Evolutionary conservation across 1,140 invertebrate genomes (phyloP), one percentile per base, ranked within the genome.

Genomic region (Zaprionus ornatus): DNA sequence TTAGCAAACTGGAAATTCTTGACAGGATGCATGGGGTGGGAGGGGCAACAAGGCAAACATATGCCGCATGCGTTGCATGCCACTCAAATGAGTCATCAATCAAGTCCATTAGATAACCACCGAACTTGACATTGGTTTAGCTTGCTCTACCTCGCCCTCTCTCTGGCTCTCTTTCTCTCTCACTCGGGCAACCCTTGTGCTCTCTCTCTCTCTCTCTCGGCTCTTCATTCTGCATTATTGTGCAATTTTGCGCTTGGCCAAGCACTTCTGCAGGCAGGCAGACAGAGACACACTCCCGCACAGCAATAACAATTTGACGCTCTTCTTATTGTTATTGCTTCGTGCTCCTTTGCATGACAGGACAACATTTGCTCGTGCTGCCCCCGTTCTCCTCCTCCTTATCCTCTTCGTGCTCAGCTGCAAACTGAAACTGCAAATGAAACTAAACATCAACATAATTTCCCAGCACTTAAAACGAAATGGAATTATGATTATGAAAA

Each of bases 371-470:
- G 29, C 29, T 3, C 7, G 29, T 9, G 3, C 29, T 32, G 0
- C 29, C 6, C 27, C 0, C 27, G 7, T 25, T 25, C 5, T 32
- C 29, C 29, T 10, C 9, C 29, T 29, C 0, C 29, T 29, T 3
- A 2, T 29, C 2, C 9, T 32, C 29, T 32, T 32, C 29, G 29
- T 32, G 29, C 29, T 85, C 82, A 74, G 77, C 81, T 86, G 80
- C 85, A 64, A 56, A 19, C 37, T 40, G 37, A 54, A 77, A 83
- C 84, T 88, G 77, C 80, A 88, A 88, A 87, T 88, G 83, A 74
- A 88, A 87, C 84, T 80, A 75, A 88, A 90, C 78, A 87, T 83
- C 70, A 87, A 87, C 77, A 88, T 87, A 87, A 87, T 87, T 87
- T 87, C 84, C 60, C 68, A 84, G 84, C 84, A 87, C 84, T 87